Conservation (phyloP, 2,113 vertebrate genomes). For the Cyphomyrus plagiostoma region DNA sequence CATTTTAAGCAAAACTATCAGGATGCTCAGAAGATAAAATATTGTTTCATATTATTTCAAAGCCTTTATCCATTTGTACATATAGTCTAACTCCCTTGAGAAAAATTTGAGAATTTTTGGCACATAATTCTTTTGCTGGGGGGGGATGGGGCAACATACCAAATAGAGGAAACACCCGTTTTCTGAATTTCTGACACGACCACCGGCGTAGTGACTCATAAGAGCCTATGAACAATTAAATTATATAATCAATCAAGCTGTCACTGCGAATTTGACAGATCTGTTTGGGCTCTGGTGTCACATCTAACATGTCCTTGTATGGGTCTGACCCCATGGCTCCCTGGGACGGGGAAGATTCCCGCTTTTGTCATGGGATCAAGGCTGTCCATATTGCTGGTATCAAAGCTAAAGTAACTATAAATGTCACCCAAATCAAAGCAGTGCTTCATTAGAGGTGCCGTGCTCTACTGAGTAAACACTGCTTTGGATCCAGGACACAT, state of each 20-base stretch:
- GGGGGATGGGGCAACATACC: not conserved
- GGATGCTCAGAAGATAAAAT: slow-evolving; percentile 60
- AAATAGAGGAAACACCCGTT: not conserved
- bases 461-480: not conserved
- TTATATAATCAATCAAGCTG: not conserved
- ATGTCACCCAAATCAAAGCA: not conserved
- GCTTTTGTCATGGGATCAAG: not conserved
- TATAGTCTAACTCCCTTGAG: slow-evolving; percentile 52
- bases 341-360: not conserved
- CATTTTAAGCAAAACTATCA: slow-evolving; percentile 54
- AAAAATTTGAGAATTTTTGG: slow-evolving; percentile 51
- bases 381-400: not conserved
- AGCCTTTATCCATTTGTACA: slow-evolving; percentile 48
- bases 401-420: not conserved
- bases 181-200: not conserved
- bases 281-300: not conserved
- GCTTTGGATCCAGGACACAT: not conserved
- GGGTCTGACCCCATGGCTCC: not conserved
- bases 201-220: not conserved
- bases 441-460: not conserved
- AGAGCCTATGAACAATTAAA: not conserved
- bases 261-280: not conserved
- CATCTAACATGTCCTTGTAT: not conserved
- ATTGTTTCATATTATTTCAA: slow-evolving; percentile 52
- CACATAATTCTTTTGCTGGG: slow-evolving; percentile 49